phyloP scores from a whole-genome alignment of 1,140 invertebrate species.

The Pseudomyrmex flavicornis region DNA sequence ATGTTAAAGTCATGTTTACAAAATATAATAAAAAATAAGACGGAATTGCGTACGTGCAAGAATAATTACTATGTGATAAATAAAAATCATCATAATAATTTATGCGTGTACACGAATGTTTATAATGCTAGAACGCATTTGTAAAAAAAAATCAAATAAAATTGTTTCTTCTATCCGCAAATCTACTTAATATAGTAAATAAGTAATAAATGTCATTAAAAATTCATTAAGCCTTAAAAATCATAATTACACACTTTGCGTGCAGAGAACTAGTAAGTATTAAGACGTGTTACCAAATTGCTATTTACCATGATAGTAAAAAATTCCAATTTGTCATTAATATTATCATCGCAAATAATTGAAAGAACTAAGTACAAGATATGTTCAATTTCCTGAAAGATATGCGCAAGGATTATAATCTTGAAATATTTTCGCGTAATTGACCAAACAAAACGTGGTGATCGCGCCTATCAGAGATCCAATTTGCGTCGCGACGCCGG shows the following conservation, averaged over 20 bases:
- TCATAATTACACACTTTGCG: not conserved
- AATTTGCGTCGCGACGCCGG: conserved; percentile 91
- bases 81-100: not conserved
- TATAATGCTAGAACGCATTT: not conserved
- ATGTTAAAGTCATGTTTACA: not conserved
- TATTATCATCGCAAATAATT: conserved; percentile 7
- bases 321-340: not conserved
- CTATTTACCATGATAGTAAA: not conserved
- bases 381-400: conserved; percentile 56
- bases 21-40: not conserved
- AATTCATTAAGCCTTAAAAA: not conserved
- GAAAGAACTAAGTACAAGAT: not conserved
- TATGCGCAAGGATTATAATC: conserved; percentile 77
- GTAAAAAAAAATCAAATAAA: not conserved
- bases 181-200: not conserved
- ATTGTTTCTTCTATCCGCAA: not conserved
- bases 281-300: not conserved
- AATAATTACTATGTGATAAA: not conserved
- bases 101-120: not conserved
- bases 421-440: conserved; percentile 88
- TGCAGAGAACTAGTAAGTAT: not conserved
- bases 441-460: conserved; percentile 90
- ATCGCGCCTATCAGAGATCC: conserved; percentile 93
- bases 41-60: not conserved
- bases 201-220: not conserved